Base-by-base conservation (phyloP, 2,888 invertebrate genomes). In the Suillia variegata region DNA sequence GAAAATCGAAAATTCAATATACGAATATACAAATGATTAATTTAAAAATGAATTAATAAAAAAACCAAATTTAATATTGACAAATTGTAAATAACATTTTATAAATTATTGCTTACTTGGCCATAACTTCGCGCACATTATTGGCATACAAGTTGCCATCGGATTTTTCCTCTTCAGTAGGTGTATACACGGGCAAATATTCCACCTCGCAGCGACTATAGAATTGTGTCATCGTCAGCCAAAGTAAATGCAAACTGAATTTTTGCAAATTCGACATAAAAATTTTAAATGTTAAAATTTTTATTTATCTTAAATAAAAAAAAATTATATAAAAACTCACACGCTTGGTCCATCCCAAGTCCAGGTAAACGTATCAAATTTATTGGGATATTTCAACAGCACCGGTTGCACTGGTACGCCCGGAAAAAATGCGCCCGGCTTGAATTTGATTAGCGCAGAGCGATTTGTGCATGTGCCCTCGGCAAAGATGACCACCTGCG, bases 381-480 rank as follows among this genome's bases (percentile, higher is more conserved):
- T 90, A 76, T 96, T 96, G 0, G 93, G 94, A 80, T 96, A 98
- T 57, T 92, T 86, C 62, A 98, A 89, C 74, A 94, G 89, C 13
- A 98, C 95, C 0, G 97, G 97, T 78, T 98, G 98, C 1, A 98
- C 92, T 0, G 98, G 96, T 13, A 96, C 94, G 0, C 96, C 96
- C 0, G 96, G 96, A 82, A 93, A 93, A 83, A 98, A 98, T 12
- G 96, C 97, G 42, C 97, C 96, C 2, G 91, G 89, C 80, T 93
- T 94, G 82, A 94, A 94, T 34, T 93, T 92, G 70, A 94, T 93
- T 70, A 98, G 84, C 76, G 94, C 94, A 0, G 91, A 90, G 22
- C 96, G 87, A 83, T 98, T 98, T 26, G 97, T 96, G 81, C 96
- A 97, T 0, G 98, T 98, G 51, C 97, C 98, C 81, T 98, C 97